These are phyloP conservation scores for Solenopsis invicta DNA, from an alignment of 1,140 invertebrate genomes.

Conservation along the genomic window DNA sequence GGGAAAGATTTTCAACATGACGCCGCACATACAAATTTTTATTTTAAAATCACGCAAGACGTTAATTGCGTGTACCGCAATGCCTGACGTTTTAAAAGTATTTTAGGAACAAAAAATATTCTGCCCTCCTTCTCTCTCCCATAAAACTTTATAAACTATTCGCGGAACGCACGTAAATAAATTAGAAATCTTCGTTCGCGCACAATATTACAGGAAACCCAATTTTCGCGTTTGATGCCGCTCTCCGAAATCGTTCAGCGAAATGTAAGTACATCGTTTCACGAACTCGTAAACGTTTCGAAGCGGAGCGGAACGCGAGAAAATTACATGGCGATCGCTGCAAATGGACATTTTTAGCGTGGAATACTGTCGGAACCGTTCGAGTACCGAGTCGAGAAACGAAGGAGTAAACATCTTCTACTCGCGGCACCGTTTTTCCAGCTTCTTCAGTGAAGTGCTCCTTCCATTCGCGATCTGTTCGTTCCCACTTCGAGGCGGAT, in stretches of 20 bases:
- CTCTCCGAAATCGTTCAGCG: slow-evolving; percentile 40
- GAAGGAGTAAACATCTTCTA: slow-evolving; percentile 57
- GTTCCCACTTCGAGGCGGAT: slow-evolving; percentile 31
- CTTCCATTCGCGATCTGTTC: slow-evolving; percentile 60
- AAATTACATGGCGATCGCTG: slow-evolving; percentile 53
- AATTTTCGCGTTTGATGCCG: slow-evolving; percentile 39
- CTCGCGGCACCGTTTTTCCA: slow-evolving; percentile 45
- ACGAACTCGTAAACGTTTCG: slow-evolving; percentile 42
- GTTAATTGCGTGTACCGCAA: background rate
- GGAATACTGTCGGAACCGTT: slow-evolving; percentile 20
- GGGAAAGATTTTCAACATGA: background rate
- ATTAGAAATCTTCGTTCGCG: background rate
- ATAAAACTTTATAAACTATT: background rate
- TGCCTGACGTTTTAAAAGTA: background rate
- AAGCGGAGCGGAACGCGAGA: slow-evolving; percentile 33
- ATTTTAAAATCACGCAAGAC: background rate
- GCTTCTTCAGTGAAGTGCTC: slow-evolving; percentile 63
- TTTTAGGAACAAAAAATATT: background rate
- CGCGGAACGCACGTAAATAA: background rate
- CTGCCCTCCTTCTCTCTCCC: background rate
- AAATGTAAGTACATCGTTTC: slow-evolving; percentile 45
- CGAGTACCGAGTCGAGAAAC: slow-evolving; percentile 25
- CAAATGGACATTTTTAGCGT: slow-evolving; percentile 41
- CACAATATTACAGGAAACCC: slow-evolving; percentile 15
- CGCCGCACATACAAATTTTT: background rate